A percentile compares a stretch with the other conserved stretches of the same genome.
These are phyloP conservation scores for Hemibates koningsi DNA, from an alignment of 2,113 vertebrate genomes.

Conservation along the genomic window DNA sequence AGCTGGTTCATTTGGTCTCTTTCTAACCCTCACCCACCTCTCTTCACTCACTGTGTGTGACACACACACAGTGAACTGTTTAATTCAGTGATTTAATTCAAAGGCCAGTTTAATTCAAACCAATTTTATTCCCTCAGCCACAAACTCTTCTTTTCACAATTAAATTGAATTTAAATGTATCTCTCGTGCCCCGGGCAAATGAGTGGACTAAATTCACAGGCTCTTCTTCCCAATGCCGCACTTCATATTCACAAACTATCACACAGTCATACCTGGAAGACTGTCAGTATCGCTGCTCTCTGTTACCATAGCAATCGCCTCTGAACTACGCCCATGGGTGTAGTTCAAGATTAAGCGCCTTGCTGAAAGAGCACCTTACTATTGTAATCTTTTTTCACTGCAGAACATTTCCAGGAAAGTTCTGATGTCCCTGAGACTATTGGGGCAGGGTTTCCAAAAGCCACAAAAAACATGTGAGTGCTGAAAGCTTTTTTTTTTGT, in stretches of 20 bases:
- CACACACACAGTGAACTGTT: neutral
- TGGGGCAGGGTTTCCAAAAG: neutral
- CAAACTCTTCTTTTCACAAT: neutral
- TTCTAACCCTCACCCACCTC: neutral
- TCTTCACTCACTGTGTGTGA: neutral
- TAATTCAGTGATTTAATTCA: neutral
- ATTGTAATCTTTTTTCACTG: neutral
- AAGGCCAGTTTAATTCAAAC: neutral
- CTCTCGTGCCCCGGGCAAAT: neutral
- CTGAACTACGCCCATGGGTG: neutral
- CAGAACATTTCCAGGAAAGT: neutral
- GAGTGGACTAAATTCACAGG: neutral
- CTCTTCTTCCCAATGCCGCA: neutral
- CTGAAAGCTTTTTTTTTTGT: neutral
- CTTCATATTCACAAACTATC: neutral
- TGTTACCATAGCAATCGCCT: neutral
- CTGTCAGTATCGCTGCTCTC: neutral
- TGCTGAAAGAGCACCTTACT: neutral
- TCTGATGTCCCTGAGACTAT: neutral
- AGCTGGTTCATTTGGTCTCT: neutral
- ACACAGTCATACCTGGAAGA: neutral
- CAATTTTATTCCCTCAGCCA: neutral
- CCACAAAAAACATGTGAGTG: neutral
- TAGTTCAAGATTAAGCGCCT: neutral
- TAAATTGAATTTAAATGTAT: neutral